Percentiles rank a stretch among this genome's conserved stretches.
Conservation (phyloP, 2,797 vertebrate species). For the Vireo griseus region DNA sequence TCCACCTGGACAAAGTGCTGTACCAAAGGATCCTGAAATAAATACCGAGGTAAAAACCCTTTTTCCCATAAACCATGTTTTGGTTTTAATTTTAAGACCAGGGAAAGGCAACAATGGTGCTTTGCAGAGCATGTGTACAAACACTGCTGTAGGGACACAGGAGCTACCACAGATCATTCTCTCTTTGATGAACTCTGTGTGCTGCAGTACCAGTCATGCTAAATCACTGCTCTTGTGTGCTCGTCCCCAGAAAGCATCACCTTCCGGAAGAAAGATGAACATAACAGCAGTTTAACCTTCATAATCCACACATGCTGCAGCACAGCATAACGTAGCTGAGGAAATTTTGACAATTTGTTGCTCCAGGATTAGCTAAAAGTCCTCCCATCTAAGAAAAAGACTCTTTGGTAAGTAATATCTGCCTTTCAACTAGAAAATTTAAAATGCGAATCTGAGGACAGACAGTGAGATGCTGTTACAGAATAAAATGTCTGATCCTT, state of each 20-base stretch:
- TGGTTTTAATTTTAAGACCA: too few relatives aligned
- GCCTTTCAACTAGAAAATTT: not conserved
- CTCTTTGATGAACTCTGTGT: not conserved
- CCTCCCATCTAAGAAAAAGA: not conserved
- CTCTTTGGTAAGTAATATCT: not conserved
- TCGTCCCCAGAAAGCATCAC: not conserved
- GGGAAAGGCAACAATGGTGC: not conserved
- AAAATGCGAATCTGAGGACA: not conserved
- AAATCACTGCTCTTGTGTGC: not conserved
- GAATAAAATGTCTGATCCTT: not conserved
- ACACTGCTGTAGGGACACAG: not conserved
- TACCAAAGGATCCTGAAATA: too few relatives aligned
- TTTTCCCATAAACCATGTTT: too few relatives aligned
- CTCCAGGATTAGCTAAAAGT: not conserved
- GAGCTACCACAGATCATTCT: not conserved
- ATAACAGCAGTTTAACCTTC: not conserved
- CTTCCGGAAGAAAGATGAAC: not conserved
- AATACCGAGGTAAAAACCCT: too few relatives aligned
- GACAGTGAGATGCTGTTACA: not conserved
- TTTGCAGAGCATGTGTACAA: fast-evolving
- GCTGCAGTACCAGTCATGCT: not conserved
- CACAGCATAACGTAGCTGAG: not conserved
- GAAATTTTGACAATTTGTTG: not conserved
- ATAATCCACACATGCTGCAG: not conserved
- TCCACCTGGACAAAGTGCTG: too few relatives aligned